A percentile compares a stretch with the other conserved stretches of the same genome.
Conservation (phyloP, 2,113 vertebrate species). For the Grantiella picta region DNA sequence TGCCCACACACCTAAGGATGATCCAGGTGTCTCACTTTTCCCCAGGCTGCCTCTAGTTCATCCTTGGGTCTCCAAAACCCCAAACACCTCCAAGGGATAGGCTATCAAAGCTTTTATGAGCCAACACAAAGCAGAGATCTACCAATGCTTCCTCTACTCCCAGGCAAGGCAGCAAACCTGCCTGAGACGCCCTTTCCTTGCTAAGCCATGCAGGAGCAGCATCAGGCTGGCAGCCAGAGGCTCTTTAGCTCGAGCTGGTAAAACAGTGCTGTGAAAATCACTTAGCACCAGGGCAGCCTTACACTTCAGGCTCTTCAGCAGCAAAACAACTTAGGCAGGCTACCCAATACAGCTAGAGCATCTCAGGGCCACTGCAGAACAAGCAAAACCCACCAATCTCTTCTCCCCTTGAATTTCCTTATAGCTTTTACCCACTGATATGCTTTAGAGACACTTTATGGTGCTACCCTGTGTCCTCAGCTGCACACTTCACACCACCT, state of each 20-base stretch:
- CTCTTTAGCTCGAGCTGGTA: not conserved
- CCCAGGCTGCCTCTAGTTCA: not conserved
- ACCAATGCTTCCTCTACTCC: not conserved
- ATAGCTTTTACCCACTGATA: not conserved
- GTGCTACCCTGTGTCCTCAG: not conserved
- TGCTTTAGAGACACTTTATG: not conserved
- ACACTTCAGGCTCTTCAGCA: not conserved
- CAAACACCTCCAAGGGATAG: not conserved
- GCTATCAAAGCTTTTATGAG: not conserved
- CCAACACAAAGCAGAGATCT: not conserved
- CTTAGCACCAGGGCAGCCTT: not conserved
- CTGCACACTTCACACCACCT: not conserved
- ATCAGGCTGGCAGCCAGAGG: not conserved
- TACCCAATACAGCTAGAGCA: not conserved
- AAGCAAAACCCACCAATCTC: not conserved
- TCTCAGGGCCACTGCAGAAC: not conserved
- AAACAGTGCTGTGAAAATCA: not conserved
- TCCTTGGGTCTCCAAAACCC: not conserved
- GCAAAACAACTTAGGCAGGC: not conserved
- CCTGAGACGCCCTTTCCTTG: not conserved
- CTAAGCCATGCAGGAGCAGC: not conserved
- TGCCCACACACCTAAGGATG: fast-evolving
- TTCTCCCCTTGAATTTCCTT: not conserved
- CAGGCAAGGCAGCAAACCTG: not conserved
- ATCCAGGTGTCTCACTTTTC: not conserved